Conservation (phyloP, 2,888 invertebrate genomes). For the Hirtodrosophila cameraria region DNA sequence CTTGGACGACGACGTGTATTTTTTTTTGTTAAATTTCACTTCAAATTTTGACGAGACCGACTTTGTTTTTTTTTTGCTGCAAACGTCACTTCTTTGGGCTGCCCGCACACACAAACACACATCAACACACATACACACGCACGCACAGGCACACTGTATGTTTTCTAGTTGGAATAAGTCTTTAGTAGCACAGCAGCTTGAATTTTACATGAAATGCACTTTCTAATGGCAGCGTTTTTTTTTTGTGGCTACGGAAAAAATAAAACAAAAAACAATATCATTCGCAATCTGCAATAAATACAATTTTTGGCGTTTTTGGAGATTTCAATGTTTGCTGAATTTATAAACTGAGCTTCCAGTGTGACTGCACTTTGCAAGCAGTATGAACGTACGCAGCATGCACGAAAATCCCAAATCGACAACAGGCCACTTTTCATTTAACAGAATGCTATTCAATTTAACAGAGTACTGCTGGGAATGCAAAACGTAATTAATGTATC, state of each 20-base stretch:
- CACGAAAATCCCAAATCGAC: neutral
- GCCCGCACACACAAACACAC: conserved; percentile 44
- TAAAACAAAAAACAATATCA: conserved; percentile 50
- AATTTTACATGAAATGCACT: conserved; percentile 25
- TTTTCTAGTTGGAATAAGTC: conserved; percentile 38
- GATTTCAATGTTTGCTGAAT: conserved; percentile 53
- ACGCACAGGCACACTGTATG: conserved; percentile 22
- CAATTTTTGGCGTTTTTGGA: conserved; percentile 32
- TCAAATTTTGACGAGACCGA: conserved; percentile 61
- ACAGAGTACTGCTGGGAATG: too few relatives aligned
- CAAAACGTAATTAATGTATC: too few relatives aligned
- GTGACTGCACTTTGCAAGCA: conserved; percentile 40
- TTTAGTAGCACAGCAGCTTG: conserved; percentile 25
- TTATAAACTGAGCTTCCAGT: conserved; percentile 58
- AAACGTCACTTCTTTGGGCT: conserved; percentile 68
- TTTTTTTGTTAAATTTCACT: conserved; percentile 44
- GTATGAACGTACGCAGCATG: conserved; percentile 24
- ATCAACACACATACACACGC: conserved; percentile 10
- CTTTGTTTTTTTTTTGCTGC: conserved; percentile 57
- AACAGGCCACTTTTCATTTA: too few relatives aligned
- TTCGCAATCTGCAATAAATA: conserved; percentile 28
- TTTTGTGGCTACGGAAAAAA: conserved; percentile 35
- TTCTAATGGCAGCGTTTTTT: conserved; percentile 8
- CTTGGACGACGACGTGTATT: conserved; percentile 25
- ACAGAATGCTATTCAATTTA: neutral